Evolutionary conservation across 2,113 vertebrate genomes (phyloP), one percentile per base, ranked within the genome.

Genomic region (Marmota monax): DNA sequence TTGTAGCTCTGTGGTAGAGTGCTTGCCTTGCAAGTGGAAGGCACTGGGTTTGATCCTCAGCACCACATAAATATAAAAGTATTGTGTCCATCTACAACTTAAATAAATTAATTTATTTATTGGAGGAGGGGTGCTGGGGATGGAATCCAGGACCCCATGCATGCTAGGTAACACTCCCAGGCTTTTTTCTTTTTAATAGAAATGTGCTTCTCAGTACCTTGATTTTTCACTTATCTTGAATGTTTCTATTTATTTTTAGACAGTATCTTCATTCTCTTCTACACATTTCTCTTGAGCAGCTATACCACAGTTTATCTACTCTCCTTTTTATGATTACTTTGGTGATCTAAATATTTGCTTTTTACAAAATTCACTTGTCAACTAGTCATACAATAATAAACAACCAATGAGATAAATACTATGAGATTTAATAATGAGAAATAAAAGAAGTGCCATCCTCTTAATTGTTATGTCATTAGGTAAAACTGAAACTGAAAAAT

Each of bases 341-440:
- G 74, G 25, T 61, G 29, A 76, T 10, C 76, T 32, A 90, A 86
- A 82, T 65, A 92, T 42, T 70, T 79, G 48, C 45, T 22, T 72
- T 72, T 94, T 67, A 92, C 34, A 65, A 86, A 80, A 80, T 70
- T 23, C 37, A 92, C 72, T 74, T 82, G 73, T 32, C 58, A 93
- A 82, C 65, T 76, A 37, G 42, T 37, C 61, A 84, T 45, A 79
- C 16, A 65, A n/a, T 27, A 72, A 93, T 27, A 72, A 93, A 29
- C n/a, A 69, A 63, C 34, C 23, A 51, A 17, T 73, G 51, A 92
- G 27, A 76, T 45, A 76, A 56, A 88, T 90, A 87, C 51, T 29
- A 70, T 53, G 32, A 77, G 63, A 48, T 74, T 73, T 69, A 84
- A 23, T 69, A 88, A 79, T 83, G 16, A 65, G 9, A 39, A 93